These are phyloP conservation scores for Drosophila rubida DNA, from an alignment of 2,888 invertebrate genomes.

Conservation along the genomic window DNA sequence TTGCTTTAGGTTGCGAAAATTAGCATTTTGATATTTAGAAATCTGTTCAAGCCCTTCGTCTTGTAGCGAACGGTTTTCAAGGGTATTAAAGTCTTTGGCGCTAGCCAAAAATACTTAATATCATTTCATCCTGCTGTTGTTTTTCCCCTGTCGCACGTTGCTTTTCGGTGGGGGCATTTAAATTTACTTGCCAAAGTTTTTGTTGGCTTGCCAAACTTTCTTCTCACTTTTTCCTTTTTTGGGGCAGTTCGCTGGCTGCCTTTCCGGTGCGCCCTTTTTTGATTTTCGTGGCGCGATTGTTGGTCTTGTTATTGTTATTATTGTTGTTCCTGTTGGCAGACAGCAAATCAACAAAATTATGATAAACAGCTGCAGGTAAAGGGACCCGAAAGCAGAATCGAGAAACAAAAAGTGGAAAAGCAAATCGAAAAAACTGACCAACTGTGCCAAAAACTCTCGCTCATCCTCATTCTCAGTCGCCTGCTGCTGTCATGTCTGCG, in stretches of 20 bases:
- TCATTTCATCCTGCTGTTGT: slow-evolving; percentile 36
- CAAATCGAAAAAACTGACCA: slow-evolving; percentile 55
- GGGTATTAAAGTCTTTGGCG: slow-evolving; percentile 52
- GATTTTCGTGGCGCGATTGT: slow-evolving; percentile 46
- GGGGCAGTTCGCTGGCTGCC: slow-evolving; percentile 20
- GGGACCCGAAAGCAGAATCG: slow-evolving; percentile 39
- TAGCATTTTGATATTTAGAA: slow-evolving; percentile 3
- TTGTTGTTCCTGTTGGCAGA: slow-evolving; percentile 64
- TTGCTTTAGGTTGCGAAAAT: background rate
- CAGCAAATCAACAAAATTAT: slow-evolving; percentile 81
- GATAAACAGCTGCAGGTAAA: slow-evolving; percentile 80
- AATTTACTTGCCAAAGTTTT: slow-evolving; percentile 75
- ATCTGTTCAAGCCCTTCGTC: slow-evolving; percentile 13
- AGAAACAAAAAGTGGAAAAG: slow-evolving; percentile 26
- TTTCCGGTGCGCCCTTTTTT: slow-evolving; percentile 60
- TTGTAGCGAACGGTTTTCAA: slow-evolving; percentile 19
- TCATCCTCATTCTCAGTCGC: background rate
- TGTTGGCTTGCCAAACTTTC: slow-evolving; percentile 47
- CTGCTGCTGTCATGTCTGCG: slow-evolving; percentile 19
- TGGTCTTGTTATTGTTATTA: slow-evolving; percentile 55
- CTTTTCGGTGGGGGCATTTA: slow-evolving; percentile 52
- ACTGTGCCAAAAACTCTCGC: slow-evolving; percentile 52
- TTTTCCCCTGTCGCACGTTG: slow-evolving; percentile 34
- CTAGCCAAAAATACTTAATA: slow-evolving; percentile 38
- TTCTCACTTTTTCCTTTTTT: slow-evolving; percentile 23